A percentile compares a stretch with the other conserved stretches of the same genome.
phyloP scores from a whole-genome alignment of 2,113 vertebrate genomes.

The Sorex fumeus region DNA sequence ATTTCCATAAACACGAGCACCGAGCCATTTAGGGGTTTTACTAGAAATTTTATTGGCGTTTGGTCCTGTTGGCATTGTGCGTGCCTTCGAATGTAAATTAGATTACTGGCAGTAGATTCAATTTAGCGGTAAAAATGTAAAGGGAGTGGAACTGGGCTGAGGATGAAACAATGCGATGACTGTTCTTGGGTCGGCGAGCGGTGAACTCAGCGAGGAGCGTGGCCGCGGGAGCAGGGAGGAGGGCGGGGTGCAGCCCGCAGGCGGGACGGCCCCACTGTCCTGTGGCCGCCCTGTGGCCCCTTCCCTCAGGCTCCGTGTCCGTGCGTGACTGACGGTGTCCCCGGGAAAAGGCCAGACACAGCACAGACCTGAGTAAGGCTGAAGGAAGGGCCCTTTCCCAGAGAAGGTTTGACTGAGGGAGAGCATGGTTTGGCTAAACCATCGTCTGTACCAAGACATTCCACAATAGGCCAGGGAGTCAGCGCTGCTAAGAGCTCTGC shows the following conservation, averaged over 20 bases:
- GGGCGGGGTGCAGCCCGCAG: background rate
- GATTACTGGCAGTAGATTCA: conserved; percentile 90
- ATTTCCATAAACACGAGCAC: conserved; percentile 90
- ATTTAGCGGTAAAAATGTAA: conserved; percentile 89
- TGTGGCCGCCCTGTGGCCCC: background rate
- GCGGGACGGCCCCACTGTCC: conserved; percentile 25
- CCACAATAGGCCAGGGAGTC: too few relatives aligned
- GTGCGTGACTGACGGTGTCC: background rate
- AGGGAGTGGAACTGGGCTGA: conserved; percentile 84
- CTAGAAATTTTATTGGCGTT: conserved; percentile 89
- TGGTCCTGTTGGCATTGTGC: conserved; percentile 88
- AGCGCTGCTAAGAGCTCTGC: too few relatives aligned
- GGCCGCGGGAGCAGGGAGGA: conserved; percentile 31
- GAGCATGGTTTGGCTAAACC: too few relatives aligned
- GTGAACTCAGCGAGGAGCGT: conserved; percentile 82
- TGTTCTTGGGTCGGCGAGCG: conserved; percentile 86
- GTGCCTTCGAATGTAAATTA: conserved; percentile 90
- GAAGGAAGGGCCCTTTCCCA: too few relatives aligned
- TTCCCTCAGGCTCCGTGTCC: background rate
- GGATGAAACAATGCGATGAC: conserved; percentile 87
- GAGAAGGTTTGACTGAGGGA: too few relatives aligned
- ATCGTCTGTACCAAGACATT: too few relatives aligned
- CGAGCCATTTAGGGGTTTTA: conserved; percentile 89
- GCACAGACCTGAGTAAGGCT: background rate
- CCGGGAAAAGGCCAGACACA: background rate